phyloP scores from a whole-genome alignment of 2,888 invertebrate species.

The Calephelis perditalis region DNA sequence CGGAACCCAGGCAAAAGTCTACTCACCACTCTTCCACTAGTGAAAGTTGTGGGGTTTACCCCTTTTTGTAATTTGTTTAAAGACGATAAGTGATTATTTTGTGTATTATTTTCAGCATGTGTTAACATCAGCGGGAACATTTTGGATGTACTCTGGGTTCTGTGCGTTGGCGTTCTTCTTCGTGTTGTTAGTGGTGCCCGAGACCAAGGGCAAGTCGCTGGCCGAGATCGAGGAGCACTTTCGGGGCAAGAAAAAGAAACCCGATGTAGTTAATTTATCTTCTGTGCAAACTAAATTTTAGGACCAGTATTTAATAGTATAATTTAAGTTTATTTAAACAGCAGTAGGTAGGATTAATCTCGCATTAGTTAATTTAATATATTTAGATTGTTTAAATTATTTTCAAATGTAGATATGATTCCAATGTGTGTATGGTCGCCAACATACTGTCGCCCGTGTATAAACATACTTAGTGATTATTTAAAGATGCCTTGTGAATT shows the following conservation, averaged over 20 bases:
- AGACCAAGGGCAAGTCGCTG: conserved; percentile 84
- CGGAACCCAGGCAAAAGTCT: too few relatives aligned
- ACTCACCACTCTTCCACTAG: too few relatives aligned
- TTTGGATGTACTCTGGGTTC: conserved; percentile 75
- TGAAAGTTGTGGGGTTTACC: too few relatives aligned
- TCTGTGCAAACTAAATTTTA: conserved; percentile 34
- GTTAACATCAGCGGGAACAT: conserved; percentile 74
- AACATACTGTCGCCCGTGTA: too few relatives aligned
- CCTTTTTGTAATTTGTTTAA: too few relatives aligned
- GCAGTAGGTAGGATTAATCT: not conserved
- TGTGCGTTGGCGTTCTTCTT: conserved; percentile 72
- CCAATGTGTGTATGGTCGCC: too few relatives aligned
- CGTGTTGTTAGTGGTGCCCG: conserved; percentile 77
- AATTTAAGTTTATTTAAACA: not conserved
- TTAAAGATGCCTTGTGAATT: too few relatives aligned
- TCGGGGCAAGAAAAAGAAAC: conserved; percentile 48
- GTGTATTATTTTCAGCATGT: conserved; percentile 39
- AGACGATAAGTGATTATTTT: too few relatives aligned
- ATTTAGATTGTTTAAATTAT: too few relatives aligned
- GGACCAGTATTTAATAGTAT: not conserved
- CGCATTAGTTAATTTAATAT: too few relatives aligned
- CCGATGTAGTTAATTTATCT: conserved; percentile 39
- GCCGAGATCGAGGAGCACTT: conserved; percentile 80
- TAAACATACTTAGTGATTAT: too few relatives aligned
- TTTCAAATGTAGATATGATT: too few relatives aligned